Base-by-base conservation (phyloP, 2,113 vertebrate genomes). In the Cavia porcellus region DNA sequence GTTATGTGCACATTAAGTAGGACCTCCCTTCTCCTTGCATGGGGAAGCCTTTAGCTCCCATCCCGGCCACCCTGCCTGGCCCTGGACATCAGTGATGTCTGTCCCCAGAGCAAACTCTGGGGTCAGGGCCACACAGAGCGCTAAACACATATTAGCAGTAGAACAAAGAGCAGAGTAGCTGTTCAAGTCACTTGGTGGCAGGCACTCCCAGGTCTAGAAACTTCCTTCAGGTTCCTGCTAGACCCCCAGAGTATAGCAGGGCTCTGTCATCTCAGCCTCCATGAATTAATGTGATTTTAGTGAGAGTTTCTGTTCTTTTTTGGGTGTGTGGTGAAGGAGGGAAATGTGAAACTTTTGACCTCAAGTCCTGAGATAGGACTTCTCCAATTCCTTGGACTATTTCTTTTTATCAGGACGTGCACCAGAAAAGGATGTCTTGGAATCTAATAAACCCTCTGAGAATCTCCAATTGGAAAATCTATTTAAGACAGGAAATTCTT, bases 391-490 rank as follows among this genome's bases (percentile, higher is more conserved):
- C 55, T 64, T 57, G 25, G 42, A 84, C 20, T 80, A 57, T 57
- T 57, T 57, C 55, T 87, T 50, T 3, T 72, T 64, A 57, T 66
- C 55, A 66, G 38, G 42, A 81, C 50, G 28, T 52, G 91, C 57
- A 74, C 24, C 22, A 28, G 47, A 55, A 89, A 85, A 93, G 35
- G 35, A 17, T 80, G 17, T 30, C 64, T 89, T 52, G 68, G 24
- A 72, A 50, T 94, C 86, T 90, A 45, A 42, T 52, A 90, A 25
- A 57, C 0, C 50, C 70, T 74, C 59, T 62, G n/a, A 89, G 30
- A 86, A 19, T 94, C 80, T 66, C 35, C 91, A 86, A 86, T 8
- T 62, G 38, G 92, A 86, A 79, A 83, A 24, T 89, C 35, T 92
- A 50, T 75, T 61, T 45, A 86, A 85, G 57, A 92, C 62, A 86